Base-by-base conservation (phyloP, 92 coral and sea anemone genomes). In the Pocillopora grandis region DNA sequence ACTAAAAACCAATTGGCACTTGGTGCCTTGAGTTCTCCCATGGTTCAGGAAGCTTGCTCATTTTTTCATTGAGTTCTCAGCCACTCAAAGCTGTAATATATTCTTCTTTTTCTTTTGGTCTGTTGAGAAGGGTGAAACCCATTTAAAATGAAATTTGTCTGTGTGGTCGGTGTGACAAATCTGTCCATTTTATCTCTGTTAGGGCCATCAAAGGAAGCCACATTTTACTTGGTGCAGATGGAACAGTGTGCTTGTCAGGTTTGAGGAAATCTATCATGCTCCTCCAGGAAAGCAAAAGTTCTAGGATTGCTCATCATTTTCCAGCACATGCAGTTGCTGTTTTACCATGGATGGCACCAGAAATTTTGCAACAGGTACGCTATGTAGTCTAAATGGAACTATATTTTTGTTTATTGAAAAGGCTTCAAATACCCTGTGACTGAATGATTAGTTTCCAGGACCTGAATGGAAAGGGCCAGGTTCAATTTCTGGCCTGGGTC, bases 301-400 rank as follows among this genome's bases (percentile, higher is more conserved):
- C 90, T 5, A 87, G 86, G 68, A 76, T 88, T 37, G 99, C 99
- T 20, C 91, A 89, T 73, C 95, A 96, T 56, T 95, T 96, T 27
- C 98, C 99, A 6, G 77, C 90, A 36, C 97, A 96, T 82, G 99
- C 98, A 60, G 94, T 96, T 2, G 88, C 93, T 62, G 84, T 91
- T 6, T 83, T 96, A 20, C 95, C 98, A 3, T 96, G 99, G 99
- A 92, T 96, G 93, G 98, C 99, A 5, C 99, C 99, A 60, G 99
- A 96, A 77, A 93, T 96, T 66, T 87, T 96, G 36, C 95, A 92
- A 21, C 99, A 96, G 94, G 99, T 96, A 1, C 49, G 86, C 36
- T 19, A 36, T 15, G 1, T 12, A 31, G 55, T 17, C 62, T 12
- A 5, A 59, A 16, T 42, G 52, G 5, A 42, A 42, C 52, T 42